These are phyloP conservation scores for Dolichomitus sp. DNA, from an alignment of 2,888 invertebrate genomes.

Conservation along the genomic window DNA sequence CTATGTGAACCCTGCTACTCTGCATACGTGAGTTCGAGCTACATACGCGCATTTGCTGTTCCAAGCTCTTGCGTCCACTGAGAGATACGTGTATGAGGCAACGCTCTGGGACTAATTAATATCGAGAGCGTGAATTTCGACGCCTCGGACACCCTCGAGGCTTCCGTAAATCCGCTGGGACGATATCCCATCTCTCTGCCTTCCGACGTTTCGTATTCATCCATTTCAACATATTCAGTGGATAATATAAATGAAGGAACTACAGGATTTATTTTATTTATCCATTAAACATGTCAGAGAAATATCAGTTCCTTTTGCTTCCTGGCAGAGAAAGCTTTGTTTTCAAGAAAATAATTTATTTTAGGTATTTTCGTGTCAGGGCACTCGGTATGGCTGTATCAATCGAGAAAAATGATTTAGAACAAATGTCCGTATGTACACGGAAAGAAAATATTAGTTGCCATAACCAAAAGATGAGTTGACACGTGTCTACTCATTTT, in stretches of 20 bases:
- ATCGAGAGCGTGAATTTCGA: constrained; percentile 65
- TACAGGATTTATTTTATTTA: neutral
- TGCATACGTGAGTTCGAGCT: constrained; percentile 60
- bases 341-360: too few relatives aligned
- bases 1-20: constrained; percentile 24
- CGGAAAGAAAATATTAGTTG: too few relatives aligned
- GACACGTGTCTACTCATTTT: too few relatives aligned
- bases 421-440: too few relatives aligned
- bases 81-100: constrained; percentile 44
- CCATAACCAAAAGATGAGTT: too few relatives aligned
- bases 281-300: neutral
- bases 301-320: neutral
- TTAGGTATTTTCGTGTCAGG: too few relatives aligned
- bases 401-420: too few relatives aligned
- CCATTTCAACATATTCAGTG: neutral
- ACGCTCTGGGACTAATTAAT: constrained; percentile 67
- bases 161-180: constrained; percentile 37
- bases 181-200: constrained; percentile 34
- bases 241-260: neutral
- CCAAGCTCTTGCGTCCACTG: constrained; percentile 22
- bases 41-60: constrained; percentile 29
- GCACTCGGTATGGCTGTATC: too few relatives aligned
- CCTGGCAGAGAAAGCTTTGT: neutral
- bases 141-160: constrained; percentile 42
- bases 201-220: neutral